Evolutionary conservation across 2,797 vertebrate genomes (phyloP), one percentile per base, ranked within the genome.

Genomic region (Tolypeutes matacus): DNA sequence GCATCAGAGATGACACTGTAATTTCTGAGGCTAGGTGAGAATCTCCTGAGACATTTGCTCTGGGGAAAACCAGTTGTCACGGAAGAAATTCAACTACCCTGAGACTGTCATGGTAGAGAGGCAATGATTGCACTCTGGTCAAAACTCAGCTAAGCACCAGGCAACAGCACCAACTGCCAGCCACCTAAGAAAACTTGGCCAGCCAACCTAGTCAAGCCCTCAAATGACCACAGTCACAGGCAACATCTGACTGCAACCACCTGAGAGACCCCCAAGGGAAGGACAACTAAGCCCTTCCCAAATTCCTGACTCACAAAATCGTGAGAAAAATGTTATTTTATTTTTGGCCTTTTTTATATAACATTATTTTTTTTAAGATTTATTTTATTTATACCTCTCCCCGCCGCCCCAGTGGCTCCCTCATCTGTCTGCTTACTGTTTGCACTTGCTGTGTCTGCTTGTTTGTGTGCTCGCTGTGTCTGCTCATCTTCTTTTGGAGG

Each of bases 1-100:
- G 23, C 49, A 49, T 23, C 91, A 86, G 60, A 62, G 58, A 34
- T 31, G 17, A 72, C 5, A 36, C 10, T 56, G 31, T 64, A 27
- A 77, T 65, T 78, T 64, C 77, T 49, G 75, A 91, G 31, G n/a
- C 20, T 7, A 73, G n/a, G 58, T 92, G 70, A 84, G 72, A 78
- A 39, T 67, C 76, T 91, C 58, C 60, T 67, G 18, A 89, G 67
- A 53, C 34, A 46, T 10, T 70, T 53, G 62, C 21, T 73, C n/a
- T 67, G n/a, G 73, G 25, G 73, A 34, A 70, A 70, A 70, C 34
- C 20, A 39, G n/a, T 23, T 70, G 27, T 39, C 65, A 80, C 3
- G 0, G 39, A 85, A 84, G 64, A 80, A 89, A 85, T 85, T 42
- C 46, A 67, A 70, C 31, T 36, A 56, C 46, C 29, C 21, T 21